phyloP scores from a whole-genome alignment of 1,140 invertebrate species.

The Oscheius sp. region DNA sequence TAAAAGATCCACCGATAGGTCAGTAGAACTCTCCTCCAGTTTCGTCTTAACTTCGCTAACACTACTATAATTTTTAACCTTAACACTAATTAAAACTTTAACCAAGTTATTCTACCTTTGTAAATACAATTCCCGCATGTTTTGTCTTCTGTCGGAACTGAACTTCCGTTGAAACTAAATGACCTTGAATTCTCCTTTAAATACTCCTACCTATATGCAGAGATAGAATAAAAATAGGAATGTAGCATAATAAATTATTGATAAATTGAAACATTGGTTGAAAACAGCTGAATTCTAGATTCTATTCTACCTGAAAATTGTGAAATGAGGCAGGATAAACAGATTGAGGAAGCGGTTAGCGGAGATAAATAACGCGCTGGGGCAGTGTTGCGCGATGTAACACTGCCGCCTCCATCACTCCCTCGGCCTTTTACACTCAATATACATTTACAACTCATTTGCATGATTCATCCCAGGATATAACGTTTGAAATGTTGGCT shows the following conservation, averaged over 20 bases:
- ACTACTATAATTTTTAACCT: slow-evolving; percentile 29
- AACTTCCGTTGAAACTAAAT: slow-evolving; percentile 15
- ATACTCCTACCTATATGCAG: too few relatives aligned
- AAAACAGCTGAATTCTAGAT: too few relatives aligned
- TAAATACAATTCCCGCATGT: slow-evolving; percentile 24
- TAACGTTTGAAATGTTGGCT: too few relatives aligned
- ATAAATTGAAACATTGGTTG: too few relatives aligned
- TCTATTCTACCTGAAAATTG: too few relatives aligned
- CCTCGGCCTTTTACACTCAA: background rate
- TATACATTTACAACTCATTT: background rate
- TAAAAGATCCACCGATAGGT: slow-evolving; percentile 35
- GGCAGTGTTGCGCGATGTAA: background rate
- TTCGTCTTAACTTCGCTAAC: slow-evolving; percentile 5
- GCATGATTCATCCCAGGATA: slow-evolving; percentile 3
- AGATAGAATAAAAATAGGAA: too few relatives aligned
- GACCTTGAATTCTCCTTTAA: too few relatives aligned
- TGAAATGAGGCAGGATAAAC: background rate
- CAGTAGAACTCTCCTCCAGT: background rate
- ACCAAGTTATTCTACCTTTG: slow-evolving; percentile 15
- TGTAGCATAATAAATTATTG: too few relatives aligned
- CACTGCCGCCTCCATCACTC: background rate
- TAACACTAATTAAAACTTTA: too few relatives aligned
- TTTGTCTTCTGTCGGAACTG: slow-evolving; percentile 13
- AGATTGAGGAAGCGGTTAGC: slow-evolving; percentile 4
- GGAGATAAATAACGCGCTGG: slow-evolving; percentile 3